phyloP scores from a whole-genome alignment of 1,140 invertebrate genomes.

The Pseudobourletiella spinata region DNA sequence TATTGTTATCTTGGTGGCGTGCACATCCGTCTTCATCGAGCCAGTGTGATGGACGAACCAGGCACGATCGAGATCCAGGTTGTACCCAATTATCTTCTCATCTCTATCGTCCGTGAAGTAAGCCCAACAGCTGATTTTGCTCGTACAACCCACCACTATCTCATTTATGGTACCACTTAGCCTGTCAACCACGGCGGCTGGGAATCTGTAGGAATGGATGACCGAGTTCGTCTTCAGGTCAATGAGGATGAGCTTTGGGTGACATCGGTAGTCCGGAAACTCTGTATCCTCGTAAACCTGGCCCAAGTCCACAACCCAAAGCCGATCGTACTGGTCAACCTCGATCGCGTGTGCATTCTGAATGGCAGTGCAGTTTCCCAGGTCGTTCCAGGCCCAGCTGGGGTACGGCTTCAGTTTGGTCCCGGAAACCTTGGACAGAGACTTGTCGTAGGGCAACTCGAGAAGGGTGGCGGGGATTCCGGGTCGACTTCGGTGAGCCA shows the following conservation, averaged over 20 bases:
- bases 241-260: constrained; percentile 70
- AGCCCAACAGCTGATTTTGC: constrained; percentile 57
- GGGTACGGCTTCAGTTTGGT: constrained; percentile 56
- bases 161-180: constrained; percentile 7
- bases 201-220: constrained; percentile 49
- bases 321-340: constrained; percentile 60
- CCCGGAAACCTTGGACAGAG: neutral
- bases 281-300: constrained; percentile 62
- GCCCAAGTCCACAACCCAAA: constrained; percentile 58
- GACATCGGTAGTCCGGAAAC: constrained; percentile 54
- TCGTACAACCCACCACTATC: constrained; percentile 42
- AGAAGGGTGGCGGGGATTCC: constrained; percentile 64
- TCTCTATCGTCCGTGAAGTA: constrained; percentile 53
- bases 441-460: constrained; percentile 42
- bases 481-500: constrained; percentile 56
- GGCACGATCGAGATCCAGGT: constrained; percentile 58
- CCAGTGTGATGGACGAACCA: constrained; percentile 39
- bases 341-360: constrained; percentile 66
- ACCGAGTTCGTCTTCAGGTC: constrained; percentile 60
- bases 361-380: constrained; percentile 58
- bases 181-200: constrained; percentile 37
- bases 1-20: neutral
- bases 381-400: constrained; percentile 61
- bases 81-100: constrained; percentile 27
- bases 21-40: neutral